Conservation (phyloP, 2,888 invertebrate species). For the Phoenoteleia sp. region DNA sequence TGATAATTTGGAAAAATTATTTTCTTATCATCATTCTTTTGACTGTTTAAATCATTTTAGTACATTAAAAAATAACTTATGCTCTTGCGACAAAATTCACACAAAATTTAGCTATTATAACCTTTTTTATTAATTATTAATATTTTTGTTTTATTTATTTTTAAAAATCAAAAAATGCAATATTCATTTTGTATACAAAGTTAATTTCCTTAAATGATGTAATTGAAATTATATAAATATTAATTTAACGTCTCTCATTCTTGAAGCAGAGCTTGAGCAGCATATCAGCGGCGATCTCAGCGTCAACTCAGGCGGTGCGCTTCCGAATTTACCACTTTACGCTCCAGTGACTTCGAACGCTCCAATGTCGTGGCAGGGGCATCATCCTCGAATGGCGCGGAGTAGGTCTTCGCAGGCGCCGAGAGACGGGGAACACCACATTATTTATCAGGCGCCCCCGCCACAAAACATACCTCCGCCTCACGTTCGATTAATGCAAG, state of each 20-base stretch:
- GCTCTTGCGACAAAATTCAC: no score
- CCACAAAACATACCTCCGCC: constrained; percentile 84
- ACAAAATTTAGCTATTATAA: no score
- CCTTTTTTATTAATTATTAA: background rate
- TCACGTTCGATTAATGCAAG: constrained; percentile 82
- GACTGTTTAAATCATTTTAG: no score
- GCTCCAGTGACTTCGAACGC: constrained; percentile 50
- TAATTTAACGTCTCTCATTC: constrained; percentile 12
- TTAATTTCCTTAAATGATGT: no score
- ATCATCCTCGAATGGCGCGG: constrained; percentile 81
- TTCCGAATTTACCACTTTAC: constrained; percentile 66
- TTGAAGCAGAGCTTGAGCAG: constrained; percentile 79
- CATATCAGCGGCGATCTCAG: constrained; percentile 79
- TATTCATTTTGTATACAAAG: no score
- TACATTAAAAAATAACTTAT: no score
- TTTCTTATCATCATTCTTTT: no score
- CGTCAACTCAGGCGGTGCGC: constrained; percentile 71
- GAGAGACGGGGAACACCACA: constrained; percentile 80
- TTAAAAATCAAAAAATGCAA: no score
- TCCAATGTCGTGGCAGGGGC: constrained; percentile 81
- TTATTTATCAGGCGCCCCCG: constrained; percentile 73
- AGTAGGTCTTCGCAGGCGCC: constrained; percentile 81
- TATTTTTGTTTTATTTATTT: background rate
- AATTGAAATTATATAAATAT: no score
- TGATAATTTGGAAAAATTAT: no score